Conservation (phyloP, 2,113 vertebrate species). For the rat (Rattus norvegicus) region GRCr8 NC_086039.1:114164501-114165000, state of each 20-base stretch:
- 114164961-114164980: slow-evolving; percentile 23
- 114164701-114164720: slow-evolving; percentile 50
- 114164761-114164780: neutral
- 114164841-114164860: neutral
- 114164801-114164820: slow-evolving; percentile 45
- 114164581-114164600: slow-evolving; percentile 38
- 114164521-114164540: neutral
- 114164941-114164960: neutral
- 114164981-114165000: neutral
- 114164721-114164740: slow-evolving; percentile 37
- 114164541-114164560: neutral
- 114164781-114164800: neutral
- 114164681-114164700: slow-evolving; percentile 45
- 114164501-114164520: neutral
- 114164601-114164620: slow-evolving; percentile 49
- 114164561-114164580: neutral
- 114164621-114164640: slow-evolving; percentile 11
- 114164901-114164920: slow-evolving; percentile 35
- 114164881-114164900: neutral
- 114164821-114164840: neutral
- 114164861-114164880: neutral
- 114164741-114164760: slow-evolving; percentile 16
- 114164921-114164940: slow-evolving; percentile 1
- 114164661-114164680: slow-evolving; percentile 23
- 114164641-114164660: slow-evolving; percentile 38